Evolutionary conservation across 23 tunicate species (phyloP), one percentile per base, ranked within the genome.

Genomic region (Styela plicata): DNA sequence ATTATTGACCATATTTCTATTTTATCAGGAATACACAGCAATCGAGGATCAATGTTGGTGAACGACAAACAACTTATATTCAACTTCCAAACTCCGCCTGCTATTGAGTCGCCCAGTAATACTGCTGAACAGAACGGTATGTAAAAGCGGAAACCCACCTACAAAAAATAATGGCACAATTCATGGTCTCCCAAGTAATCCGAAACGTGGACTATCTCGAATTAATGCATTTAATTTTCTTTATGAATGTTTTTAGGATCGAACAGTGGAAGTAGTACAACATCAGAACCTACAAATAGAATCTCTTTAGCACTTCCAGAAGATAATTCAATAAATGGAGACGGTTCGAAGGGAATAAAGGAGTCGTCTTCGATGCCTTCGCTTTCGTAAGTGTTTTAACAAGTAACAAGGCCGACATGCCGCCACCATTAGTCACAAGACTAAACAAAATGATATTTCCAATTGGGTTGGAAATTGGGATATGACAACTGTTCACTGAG

Each of bases 1-100:
- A n/a, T n/a, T n/a, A n/a, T n/a, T n/a, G 57, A 5, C 13, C 57
- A 5, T 44, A 44, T 44, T 44, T 44, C 13, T 44, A 44, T 44
- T 44, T 44, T n/a, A n/a, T 2, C 83, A 92, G 97, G 98, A 28
- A 93, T 93, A 53, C 98, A 93, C 57, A 93, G 98, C 84, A 89
- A 93, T 87, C 85, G 98, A 34, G 90, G 98, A 3, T 88, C 93
- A 20, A 88, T 93, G 93, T 86, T 88, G 0, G 92, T 69, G 23
- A 88, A 70, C 69, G 98, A 93, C 22, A 79, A 73, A 85, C 73
- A 83, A 83, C 69, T 68, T 24, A 31, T 85, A 28, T 91, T 91
- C 69, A 91, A 87, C 74, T 87, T 91, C 80, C 32, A 82, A 7
- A 52, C 33, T 2, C 74, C 85, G 19, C 0, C 63, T 1, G 63